Conservation (phyloP, 2,888 invertebrate genomes). For the Strigamia transsilvanica region DNA sequence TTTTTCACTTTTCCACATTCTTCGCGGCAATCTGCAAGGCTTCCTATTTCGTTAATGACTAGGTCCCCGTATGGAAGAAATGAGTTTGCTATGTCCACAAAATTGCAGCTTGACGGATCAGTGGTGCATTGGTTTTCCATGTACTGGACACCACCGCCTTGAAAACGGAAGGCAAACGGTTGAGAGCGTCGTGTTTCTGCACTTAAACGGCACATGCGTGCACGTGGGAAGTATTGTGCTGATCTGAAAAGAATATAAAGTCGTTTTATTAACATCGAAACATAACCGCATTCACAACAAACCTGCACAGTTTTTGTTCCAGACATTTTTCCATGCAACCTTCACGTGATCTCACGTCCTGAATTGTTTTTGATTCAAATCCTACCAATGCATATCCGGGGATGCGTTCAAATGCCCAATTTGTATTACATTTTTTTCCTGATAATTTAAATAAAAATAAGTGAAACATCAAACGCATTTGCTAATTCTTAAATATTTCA, state of each 20-base stretch:
- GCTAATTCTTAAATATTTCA: conserved; percentile 37
- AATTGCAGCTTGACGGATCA: conserved; percentile 66
- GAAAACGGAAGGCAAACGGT: conserved; percentile 64
- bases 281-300: neutral
- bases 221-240: conserved; percentile 39
- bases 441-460: neutral
- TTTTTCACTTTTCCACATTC: conserved; percentile 67
- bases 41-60: conserved; percentile 71
- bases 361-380: conserved; percentile 71
- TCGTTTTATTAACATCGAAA: neutral
- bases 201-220: conserved; percentile 65
- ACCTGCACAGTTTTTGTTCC: conserved; percentile 63
- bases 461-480: neutral
- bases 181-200: conserved; percentile 67
- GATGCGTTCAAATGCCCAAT: conserved; percentile 80
- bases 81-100: conserved; percentile 64
- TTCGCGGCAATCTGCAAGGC: conserved; percentile 75
- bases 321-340: conserved; percentile 75
- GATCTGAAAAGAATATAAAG: conserved; percentile 8
- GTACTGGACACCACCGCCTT: conserved; percentile 66
- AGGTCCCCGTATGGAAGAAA: conserved; percentile 67
- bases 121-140: conserved; percentile 68
- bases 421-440: conserved; percentile 65
- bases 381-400: conserved; percentile 78
- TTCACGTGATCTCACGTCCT: conserved; percentile 71